phyloP scores from a whole-genome alignment of 2,888 invertebrate genomes.

The Epinotia ramella region DNA sequence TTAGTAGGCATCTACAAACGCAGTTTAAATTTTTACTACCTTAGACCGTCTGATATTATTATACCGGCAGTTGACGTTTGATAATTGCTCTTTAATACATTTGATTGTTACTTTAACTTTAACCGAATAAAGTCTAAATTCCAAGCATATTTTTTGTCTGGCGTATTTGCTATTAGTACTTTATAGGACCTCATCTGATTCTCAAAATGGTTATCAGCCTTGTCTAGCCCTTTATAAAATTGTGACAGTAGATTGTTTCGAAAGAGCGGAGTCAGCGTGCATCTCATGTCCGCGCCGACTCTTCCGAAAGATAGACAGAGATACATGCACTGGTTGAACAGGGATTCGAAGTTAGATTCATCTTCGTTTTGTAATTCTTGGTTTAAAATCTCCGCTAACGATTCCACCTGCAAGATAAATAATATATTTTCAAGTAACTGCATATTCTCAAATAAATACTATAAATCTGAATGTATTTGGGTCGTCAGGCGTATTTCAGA shows the following conservation, averaged over 20 bases:
- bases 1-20: not conserved
- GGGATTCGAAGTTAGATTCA: slow-evolving; percentile 92
- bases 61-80: no score
- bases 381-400: slow-evolving; percentile 90
- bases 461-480: not conserved
- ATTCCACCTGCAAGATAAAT: slow-evolving; percentile 85
- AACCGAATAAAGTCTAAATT: no score
- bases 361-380: slow-evolving; percentile 87
- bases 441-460: not conserved
- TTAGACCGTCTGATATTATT: no score
- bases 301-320: slow-evolving; percentile 97
- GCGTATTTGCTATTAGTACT: slow-evolving; percentile 59
- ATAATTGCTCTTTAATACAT: no score
- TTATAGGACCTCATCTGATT: slow-evolving; percentile 91
- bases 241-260: slow-evolving; percentile 87
- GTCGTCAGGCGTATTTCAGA: not conserved
- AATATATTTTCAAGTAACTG: not conserved
- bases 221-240: slow-evolving; percentile 88
- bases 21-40: not conserved
- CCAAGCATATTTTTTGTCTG: no score
- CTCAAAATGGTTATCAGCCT: slow-evolving; percentile 89
- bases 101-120: no score
- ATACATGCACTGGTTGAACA: slow-evolving; percentile 98
- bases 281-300: slow-evolving; percentile 97
- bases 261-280: slow-evolving; percentile 91